phyloP scores from a whole-genome alignment of 35 echinoderm and acorn worm genomes.

The Anneissia japonica region DNA sequence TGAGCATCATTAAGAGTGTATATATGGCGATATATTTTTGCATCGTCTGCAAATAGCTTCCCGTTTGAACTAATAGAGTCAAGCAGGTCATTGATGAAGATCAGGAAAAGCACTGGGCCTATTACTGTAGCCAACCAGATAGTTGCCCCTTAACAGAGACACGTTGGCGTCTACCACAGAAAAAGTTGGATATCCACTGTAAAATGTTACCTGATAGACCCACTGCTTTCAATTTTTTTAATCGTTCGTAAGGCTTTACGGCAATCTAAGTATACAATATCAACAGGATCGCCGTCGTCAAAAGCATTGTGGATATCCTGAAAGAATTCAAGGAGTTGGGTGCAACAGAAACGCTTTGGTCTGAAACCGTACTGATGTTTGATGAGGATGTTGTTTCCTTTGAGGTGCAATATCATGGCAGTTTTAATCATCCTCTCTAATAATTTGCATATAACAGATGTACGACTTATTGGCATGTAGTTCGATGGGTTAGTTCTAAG shows the following conservation, averaged over 20 bases:
- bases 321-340: neutral
- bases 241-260: neutral
- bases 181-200: neutral
- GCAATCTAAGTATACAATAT: slow-evolving; percentile 1
- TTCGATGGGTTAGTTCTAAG: neutral
- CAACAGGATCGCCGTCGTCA: neutral
- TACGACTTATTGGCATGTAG: neutral
- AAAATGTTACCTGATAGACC: neutral
- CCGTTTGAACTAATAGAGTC: neutral
- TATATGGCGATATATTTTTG: slow-evolving; percentile 33
- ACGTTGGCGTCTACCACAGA: neutral
- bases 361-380: neutral
- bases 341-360: neutral
- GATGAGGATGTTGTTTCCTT: neutral
- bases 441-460: neutral
- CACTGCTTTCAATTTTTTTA: neutral
- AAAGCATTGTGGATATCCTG: neutral
- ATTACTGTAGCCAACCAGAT: neutral
- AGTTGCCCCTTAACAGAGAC: neutral
- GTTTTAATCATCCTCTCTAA: neutral
- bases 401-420: neutral
- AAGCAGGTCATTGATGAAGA: neutral
- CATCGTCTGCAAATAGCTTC: slow-evolving; percentile 37
- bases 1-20: neutral
- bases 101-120: slow-evolving; percentile 7